Base-by-base conservation (phyloP, 2,888 invertebrate species). In the Tetrapedia diversipes region DNA sequence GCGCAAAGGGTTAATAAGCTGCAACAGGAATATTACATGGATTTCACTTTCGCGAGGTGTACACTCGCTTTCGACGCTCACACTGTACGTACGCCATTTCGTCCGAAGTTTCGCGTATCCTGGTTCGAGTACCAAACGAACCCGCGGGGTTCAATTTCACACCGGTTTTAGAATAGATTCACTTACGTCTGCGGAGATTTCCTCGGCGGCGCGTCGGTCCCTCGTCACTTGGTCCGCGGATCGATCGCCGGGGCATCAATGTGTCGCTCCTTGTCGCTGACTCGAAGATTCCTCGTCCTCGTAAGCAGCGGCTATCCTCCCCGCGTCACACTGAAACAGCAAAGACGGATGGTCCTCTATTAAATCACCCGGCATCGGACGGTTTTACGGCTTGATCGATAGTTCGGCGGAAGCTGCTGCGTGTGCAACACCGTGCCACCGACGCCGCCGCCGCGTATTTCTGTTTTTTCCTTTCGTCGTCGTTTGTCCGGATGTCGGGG, bases 231-330 rank as follows among this genome's bases (percentile, higher is more conserved):
- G 61, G 72, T 41, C 60, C 76, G 70, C 54, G 64, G 72, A 82
- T 79, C 81, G 79, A 81, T 82, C 77, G 81, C 32, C 73, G 81
- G 59, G n/a, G 77, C 82, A 82, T 82, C 81, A 82, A 82, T 79
- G 74, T 74, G 67, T 81, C 68, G 72, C 72, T 72, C 67, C 65
- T 77, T 77, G 77, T 81, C 67, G 51, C 72, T 56, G 79, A 49
- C 59, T 64, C 56, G 70, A 79, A 77, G 74, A 63, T 73, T 74
- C 66, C 57, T 53, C 74, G 65, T 65, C 73, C 41, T 67, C 70
- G 74, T 63, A 71, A 76, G 57, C 66, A 49, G 43, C 60, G 43
- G 43, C 66, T 45, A 64, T 68, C 49, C 54, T 65, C 70, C 19
- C 37, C 69, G 45, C 69, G 74, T 66, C 69, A 67, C 79, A 70